A percentile compares a stretch with the other conserved stretches of the same genome.
These are phyloP conservation scores for Drosophila pseudotalamancana DNA, from an alignment of 2,888 invertebrate species.

Conservation along the genomic window DNA sequence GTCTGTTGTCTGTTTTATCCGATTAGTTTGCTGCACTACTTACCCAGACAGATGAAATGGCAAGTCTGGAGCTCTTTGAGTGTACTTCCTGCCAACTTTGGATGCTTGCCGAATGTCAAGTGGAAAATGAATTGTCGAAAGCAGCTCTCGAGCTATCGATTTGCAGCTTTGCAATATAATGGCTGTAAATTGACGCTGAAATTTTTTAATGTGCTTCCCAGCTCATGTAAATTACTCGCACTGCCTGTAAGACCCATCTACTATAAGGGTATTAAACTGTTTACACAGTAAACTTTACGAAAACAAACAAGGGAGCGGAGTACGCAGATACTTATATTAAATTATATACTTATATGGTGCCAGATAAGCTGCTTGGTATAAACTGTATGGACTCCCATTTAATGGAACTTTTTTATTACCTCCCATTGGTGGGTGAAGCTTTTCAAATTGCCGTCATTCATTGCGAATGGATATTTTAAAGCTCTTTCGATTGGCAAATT, in stretches of 20 bases:
- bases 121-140: conserved; percentile 53
- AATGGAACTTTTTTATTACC: conserved; percentile 71
- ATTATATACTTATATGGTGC: conserved; percentile 38
- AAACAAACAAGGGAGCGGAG: conserved; percentile 13
- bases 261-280: conserved; percentile 45
- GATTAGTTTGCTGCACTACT: conserved; percentile 59
- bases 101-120: conserved; percentile 34
- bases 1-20: conserved; percentile 31
- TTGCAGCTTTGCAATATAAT: conserved; percentile 48
- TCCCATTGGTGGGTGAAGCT: conserved; percentile 44
- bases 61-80: conserved; percentile 19
- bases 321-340: conserved; percentile 40
- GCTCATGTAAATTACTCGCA: conserved; percentile 61
- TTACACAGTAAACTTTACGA: conserved; percentile 43
- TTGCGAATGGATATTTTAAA: conserved; percentile 62
- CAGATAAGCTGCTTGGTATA: conserved; percentile 68
- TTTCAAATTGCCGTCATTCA: conserved; percentile 52
- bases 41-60: conserved; percentile 23
- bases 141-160: conserved; percentile 52
- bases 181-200: conserved; percentile 58
- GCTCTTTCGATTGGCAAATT: conserved; percentile 50
- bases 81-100: conserved; percentile 24
- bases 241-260: too few relatives aligned
- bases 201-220: conserved; percentile 53
- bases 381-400: conserved; percentile 50